Percentiles rank a stretch among this genome's conserved stretches.
Evolutionary conservation across 2,797 vertebrate genomes (phyloP).

Genomic region (Arrhamphus sclerolepis): DNA sequence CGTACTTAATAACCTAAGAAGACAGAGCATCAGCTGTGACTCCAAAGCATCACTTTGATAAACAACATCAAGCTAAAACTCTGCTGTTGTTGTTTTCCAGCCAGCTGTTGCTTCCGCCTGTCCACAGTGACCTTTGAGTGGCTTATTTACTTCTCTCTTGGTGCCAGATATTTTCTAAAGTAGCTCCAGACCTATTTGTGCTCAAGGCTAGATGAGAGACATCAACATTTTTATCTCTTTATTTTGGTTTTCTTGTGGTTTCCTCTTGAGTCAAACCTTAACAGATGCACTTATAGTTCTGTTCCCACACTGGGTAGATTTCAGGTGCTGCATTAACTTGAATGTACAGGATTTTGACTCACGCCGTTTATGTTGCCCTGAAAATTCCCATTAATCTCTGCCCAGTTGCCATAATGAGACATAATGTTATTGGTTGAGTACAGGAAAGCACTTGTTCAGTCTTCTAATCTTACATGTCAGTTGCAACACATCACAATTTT

Average conservation of each 20-base stretch:
- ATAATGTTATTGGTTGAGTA: slow-evolving; percentile 8
- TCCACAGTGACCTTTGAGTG: slow-evolving; percentile 4
- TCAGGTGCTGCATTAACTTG: background rate
- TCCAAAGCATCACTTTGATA: slow-evolving; percentile 22
- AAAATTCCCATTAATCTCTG: slow-evolving; percentile 11
- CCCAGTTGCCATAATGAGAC: slow-evolving; percentile 5
- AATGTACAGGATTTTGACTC: slow-evolving; percentile 15
- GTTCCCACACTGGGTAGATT: slow-evolving; percentile 7
- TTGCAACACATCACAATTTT: slow-evolving; percentile 18
- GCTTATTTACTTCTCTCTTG: slow-evolving; percentile 6
- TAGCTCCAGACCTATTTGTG: slow-evolving; percentile 1
- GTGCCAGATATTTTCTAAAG: slow-evolving; percentile 11
- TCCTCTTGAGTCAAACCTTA: slow-evolving; percentile 12
- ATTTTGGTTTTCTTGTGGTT: slow-evolving; percentile 1
- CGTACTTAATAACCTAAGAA: slow-evolving; percentile 8
- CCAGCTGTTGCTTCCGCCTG: slow-evolving; percentile 14
- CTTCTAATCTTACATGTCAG: slow-evolving; percentile 14
- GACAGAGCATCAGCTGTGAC: slow-evolving; percentile 19
- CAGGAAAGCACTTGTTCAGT: slow-evolving; percentile 15
- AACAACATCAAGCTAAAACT: slow-evolving; percentile 14
- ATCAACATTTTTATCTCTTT: background rate
- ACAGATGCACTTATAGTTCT: background rate
- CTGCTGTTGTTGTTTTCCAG: slow-evolving; percentile 1
- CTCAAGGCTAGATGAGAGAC: background rate
- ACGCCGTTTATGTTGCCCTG: background rate